Conservation (phyloP, 2,797 vertebrate genomes). For the Alcedo quadribrachys region DNA sequence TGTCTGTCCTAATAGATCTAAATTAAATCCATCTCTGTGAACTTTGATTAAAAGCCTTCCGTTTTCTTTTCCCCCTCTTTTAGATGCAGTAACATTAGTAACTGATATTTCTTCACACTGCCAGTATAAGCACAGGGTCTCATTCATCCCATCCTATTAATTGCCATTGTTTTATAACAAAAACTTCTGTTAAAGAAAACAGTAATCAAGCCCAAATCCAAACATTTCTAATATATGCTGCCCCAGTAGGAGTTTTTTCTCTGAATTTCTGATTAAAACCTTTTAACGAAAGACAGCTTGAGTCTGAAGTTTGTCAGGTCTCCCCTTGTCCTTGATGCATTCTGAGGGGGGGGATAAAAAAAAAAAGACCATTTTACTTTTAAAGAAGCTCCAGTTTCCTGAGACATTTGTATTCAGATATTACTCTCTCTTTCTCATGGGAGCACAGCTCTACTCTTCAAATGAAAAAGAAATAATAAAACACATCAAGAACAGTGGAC, state of each 20-base stretch:
- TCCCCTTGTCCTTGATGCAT: conserved; percentile 61
- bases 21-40: conserved; percentile 35
- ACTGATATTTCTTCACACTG: background rate
- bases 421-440: conserved; percentile 66
- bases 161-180: conserved; percentile 50
- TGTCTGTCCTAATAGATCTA: conserved; percentile 14
- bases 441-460: conserved; percentile 72
- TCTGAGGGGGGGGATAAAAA: background rate
- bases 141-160: background rate
- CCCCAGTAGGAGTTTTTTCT: conserved; percentile 49
- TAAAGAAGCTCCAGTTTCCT: conserved; percentile 68
- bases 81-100: background rate
- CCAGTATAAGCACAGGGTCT: background rate
- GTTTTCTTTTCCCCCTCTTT: background rate
- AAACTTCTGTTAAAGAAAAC: conserved; percentile 28
- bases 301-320: conserved; percentile 60
- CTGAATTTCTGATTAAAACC: conserved; percentile 72
- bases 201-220: conserved; percentile 47
- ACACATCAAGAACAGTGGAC: conserved; percentile 73
- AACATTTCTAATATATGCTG: conserved; percentile 52
- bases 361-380: conserved; percentile 69
- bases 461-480: conserved; percentile 81
- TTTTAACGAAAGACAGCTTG: conserved; percentile 64
- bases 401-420: conserved; percentile 79
- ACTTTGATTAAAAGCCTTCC: conserved; percentile 28